Percentiles rank a stretch among this genome's conserved stretches.
Evolutionary conservation across 2,113 vertebrate genomes (phyloP).

Genomic region (Indicator maculatus): DNA sequence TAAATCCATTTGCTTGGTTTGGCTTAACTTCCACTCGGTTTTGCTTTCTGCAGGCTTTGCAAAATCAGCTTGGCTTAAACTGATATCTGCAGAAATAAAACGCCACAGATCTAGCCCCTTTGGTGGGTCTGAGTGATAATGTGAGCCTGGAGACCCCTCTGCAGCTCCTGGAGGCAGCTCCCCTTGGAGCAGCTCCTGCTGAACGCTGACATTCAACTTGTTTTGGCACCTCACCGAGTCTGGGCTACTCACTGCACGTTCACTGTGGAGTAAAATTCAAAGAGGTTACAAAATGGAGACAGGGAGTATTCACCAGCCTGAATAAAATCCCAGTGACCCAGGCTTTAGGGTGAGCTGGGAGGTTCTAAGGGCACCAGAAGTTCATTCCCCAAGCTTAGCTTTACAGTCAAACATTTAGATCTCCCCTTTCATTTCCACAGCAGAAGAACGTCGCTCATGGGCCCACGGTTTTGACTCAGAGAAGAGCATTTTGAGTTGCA

Average conservation of each 20-base stretch:
- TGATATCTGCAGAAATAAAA: fast-evolving
- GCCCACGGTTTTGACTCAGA: fast-evolving
- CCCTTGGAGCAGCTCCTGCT: fast-evolving
- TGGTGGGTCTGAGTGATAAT: fast-evolving
- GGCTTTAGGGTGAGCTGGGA: background rate
- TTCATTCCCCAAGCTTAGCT: fast-evolving
- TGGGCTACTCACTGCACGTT: fast-evolving
- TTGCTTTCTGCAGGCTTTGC: background rate
- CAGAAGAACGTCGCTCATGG: fast-evolving
- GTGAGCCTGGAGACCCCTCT: background rate
- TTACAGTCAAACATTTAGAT: fast-evolving
- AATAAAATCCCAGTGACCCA: background rate
- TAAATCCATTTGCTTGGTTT: fast-evolving
- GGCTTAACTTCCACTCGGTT: background rate
- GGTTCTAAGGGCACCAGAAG: background rate
- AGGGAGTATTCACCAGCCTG: background rate
- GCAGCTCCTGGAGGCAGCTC: background rate
- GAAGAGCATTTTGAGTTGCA: background rate
- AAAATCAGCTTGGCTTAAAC: background rate
- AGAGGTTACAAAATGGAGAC: fast-evolving
- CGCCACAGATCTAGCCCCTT: fast-evolving
- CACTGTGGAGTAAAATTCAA: background rate
- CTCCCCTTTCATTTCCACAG: fast-evolving
- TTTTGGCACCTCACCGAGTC: fast-evolving
- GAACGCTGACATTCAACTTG: background rate